A percentile compares a stretch with the other conserved stretches of the same genome.
phyloP scores from a whole-genome alignment of 2,113 vertebrate genomes.

The Tringa solitaria region DNA sequence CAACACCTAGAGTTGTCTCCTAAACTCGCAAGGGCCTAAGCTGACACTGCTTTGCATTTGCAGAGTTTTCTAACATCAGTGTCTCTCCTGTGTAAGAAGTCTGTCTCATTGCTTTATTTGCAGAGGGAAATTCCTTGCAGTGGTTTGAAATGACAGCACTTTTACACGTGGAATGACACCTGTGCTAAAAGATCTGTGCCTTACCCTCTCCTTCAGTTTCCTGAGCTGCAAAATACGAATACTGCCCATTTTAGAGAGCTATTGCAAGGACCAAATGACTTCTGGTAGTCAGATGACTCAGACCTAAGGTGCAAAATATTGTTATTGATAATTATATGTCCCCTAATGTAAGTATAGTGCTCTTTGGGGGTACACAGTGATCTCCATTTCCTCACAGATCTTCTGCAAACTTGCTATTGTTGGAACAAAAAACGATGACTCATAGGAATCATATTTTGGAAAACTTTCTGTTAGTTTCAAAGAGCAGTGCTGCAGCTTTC shows the following conservation, averaged over 20 bases:
- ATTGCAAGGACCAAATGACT: not conserved
- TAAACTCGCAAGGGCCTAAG: not conserved
- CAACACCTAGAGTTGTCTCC: not conserved
- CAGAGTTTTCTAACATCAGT: not conserved
- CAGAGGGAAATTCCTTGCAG: not conserved
- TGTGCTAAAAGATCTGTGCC: not conserved
- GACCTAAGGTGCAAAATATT: not conserved
- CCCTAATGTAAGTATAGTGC: not conserved
- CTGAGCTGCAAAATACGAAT: not conserved
- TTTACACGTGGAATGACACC: accelerated
- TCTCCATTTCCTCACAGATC: not conserved
- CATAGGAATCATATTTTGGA: not conserved
- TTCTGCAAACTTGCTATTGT: not conserved
- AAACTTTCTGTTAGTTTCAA: not conserved
- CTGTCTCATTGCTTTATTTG: not conserved
- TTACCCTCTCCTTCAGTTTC: not conserved
- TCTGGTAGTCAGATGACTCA: not conserved
- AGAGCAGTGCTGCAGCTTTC: not conserved
- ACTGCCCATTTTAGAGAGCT: not conserved
- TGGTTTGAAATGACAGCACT: not conserved
- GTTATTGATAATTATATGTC: not conserved
- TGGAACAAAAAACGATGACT: not conserved
- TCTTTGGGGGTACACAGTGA: no score
- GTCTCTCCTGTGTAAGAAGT: accelerated
- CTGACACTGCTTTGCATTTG: not conserved